Conservation (phyloP, 2,113 vertebrate species). For the Tachycineta bicolor region DNA sequence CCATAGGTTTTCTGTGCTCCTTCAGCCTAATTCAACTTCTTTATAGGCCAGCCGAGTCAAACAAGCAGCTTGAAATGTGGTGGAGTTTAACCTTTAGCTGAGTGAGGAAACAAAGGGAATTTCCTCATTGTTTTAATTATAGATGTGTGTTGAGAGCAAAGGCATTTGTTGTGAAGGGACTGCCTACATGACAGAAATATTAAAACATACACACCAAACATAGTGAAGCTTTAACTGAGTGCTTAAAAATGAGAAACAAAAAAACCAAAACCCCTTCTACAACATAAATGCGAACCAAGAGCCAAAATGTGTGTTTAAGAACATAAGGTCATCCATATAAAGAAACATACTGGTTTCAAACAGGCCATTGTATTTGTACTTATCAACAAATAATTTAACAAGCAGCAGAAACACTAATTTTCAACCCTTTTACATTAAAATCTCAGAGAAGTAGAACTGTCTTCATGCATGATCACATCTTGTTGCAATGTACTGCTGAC, state of each 20-base stretch:
- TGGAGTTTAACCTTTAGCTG: constrained; percentile 5
- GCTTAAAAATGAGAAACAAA: not conserved
- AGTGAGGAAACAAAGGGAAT: not conserved
- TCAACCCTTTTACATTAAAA: not conserved
- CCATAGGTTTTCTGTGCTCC: not conserved
- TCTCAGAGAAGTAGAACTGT: constrained; percentile 9
- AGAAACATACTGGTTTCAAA: not conserved
- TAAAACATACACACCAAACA: not conserved
- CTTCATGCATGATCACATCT: not conserved
- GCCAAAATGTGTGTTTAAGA: not conserved
- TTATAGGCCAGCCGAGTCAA: fast-evolving
- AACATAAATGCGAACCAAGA: not conserved
- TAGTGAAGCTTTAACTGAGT: not conserved
- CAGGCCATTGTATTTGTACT: not conserved
- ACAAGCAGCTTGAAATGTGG: not conserved
- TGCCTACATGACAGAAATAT: not conserved
- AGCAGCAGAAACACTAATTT: not conserved
- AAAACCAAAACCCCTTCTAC: not conserved
- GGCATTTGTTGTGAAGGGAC: not conserved
- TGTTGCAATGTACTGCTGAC: constrained; percentile 30
- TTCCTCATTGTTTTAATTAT: not conserved
- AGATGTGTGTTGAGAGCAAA: not conserved
- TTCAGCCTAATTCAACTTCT: not conserved
- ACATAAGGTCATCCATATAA: not conserved
- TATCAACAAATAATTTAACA: not conserved